Evolutionary conservation across 1,140 invertebrate genomes (phyloP), one percentile per base, ranked within the genome.

Genomic region (Drosophila bocqueti): DNA sequence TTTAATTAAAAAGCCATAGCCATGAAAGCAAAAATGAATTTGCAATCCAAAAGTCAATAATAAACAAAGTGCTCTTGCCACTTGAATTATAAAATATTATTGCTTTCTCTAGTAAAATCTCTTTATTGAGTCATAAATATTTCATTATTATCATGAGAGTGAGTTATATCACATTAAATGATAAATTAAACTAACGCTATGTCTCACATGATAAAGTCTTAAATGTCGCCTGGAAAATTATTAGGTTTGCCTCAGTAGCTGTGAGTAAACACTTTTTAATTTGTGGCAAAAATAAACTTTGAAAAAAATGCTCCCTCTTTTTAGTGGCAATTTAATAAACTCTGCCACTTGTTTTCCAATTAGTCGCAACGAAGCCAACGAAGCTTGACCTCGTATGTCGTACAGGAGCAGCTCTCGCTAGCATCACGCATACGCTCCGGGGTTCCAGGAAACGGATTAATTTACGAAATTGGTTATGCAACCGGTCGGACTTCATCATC

Each of bases 381-480:
- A 36, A 67, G 45, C 40, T 69, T 40, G 15, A n/a, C 36, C 31
- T 38, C 16, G 18, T 16, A n/a, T 18, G 29, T 24, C 36, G n/a
- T n/a, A 21, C n/a, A 8, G 34, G n/a, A 46, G 21, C 3, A 31
- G 21, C 10, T 36, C 49, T 46, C 11, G 29, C 11, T 34, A 21
- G 18, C 52, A 55, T 80, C 77, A 65, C 60, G 57, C 65, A 71
- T 59, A 71, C 50, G 46, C 34, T 38, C 50, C 7, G 49, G 3
- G 8, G 42, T 24, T 16, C 65, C 31, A 55, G 34, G 36, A 55
- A 59, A 15, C 54, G 68, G 68, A 83, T 83, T 83, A 76, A 83
- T 76, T 83, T 79, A 24, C 18, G 49, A 83, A 82, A 79, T 82
- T 82, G 60, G 69, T 83, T 83, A 78, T 75, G 76, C 50, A 83